phyloP scores from a whole-genome alignment of 2,113 vertebrate species.

The Hyperopisus bebe region DNA sequence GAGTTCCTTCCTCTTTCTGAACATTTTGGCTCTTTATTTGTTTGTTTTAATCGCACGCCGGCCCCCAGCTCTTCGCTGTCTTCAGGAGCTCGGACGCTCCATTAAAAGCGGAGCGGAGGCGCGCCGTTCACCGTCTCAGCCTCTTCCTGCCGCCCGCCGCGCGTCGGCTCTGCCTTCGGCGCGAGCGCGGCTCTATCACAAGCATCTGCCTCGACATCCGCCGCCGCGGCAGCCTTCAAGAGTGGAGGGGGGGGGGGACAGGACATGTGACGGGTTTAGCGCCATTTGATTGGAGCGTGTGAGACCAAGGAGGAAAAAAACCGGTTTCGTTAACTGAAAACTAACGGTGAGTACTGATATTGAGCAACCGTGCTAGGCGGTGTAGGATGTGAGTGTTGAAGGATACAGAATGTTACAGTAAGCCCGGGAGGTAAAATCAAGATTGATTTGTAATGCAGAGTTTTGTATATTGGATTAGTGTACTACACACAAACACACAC shows the following conservation, averaged over 20 bases:
- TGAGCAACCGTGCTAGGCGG: background rate
- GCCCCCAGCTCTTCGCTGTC: background rate
- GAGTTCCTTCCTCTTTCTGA: slow-evolving; percentile 72
- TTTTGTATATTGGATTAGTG: background rate
- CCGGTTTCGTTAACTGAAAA: background rate
- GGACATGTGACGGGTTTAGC: background rate
- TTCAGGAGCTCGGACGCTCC: slow-evolving; percentile 26
- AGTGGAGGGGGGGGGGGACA: background rate
- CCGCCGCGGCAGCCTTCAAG: background rate
- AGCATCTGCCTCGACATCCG: slow-evolving; percentile 2
- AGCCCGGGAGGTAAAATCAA: background rate
- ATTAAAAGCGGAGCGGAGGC: slow-evolving; percentile 18
- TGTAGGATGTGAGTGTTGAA: background rate
- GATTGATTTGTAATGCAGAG: background rate
- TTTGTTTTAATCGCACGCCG: background rate
- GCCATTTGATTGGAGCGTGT: background rate
- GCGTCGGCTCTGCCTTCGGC: background rate
- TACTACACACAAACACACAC: background rate
- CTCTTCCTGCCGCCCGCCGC: slow-evolving; percentile 15
- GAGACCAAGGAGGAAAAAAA: background rate
- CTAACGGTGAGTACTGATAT: background rate
- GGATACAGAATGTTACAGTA: background rate
- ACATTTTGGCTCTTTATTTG: slow-evolving; percentile 52
- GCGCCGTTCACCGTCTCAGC: background rate
- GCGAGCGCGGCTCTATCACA: background rate